These are phyloP conservation scores for Abscondita cerata DNA, from an alignment of 2,888 invertebrate genomes.

Conservation along the genomic window DNA sequence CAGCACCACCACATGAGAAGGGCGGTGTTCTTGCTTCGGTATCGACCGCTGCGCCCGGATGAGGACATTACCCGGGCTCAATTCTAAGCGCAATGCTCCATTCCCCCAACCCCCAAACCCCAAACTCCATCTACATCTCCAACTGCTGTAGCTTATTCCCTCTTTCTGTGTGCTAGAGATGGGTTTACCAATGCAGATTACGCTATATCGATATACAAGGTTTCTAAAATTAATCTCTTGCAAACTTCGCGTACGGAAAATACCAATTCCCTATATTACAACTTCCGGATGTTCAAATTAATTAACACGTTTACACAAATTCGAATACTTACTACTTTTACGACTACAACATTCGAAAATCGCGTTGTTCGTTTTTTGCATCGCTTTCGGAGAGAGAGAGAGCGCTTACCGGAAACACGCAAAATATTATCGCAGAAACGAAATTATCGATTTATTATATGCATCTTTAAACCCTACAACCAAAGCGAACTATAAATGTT, in stretches of 20 bases:
- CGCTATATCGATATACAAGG: constrained; percentile 29
- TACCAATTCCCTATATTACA: constrained; percentile 22
- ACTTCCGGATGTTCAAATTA: constrained; percentile 24
- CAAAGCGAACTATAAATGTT: too few relatives aligned
- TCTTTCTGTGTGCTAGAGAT: constrained; percentile 30
- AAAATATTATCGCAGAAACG: too few relatives aligned
- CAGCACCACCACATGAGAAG: constrained; percentile 53
- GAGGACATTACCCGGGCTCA: constrained; percentile 60
- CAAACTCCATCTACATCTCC: constrained; percentile 49
- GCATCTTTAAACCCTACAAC: too few relatives aligned
- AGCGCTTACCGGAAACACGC: too few relatives aligned
- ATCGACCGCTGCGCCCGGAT: constrained; percentile 58
- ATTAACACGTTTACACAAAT: constrained; percentile 18
- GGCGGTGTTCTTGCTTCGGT: constrained; percentile 53
- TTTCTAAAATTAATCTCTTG: constrained; percentile 31
- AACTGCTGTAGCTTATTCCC: constrained; percentile 43
- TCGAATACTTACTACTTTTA: constrained; percentile 4
- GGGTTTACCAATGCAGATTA: constrained; percentile 34
- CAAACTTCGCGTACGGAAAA: constrained; percentile 25
- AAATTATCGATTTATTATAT: too few relatives aligned
- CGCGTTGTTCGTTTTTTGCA: too few relatives aligned
- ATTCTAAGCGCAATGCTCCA: constrained; percentile 54
- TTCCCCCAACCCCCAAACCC: constrained; percentile 39
- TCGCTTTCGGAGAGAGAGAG: too few relatives aligned
- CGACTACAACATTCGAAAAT: too few relatives aligned